Evolutionary conservation across 2,113 vertebrate species (phyloP), one percentile per base, ranked within the genome.

Genomic region (Pungitius pungitius): DNA sequence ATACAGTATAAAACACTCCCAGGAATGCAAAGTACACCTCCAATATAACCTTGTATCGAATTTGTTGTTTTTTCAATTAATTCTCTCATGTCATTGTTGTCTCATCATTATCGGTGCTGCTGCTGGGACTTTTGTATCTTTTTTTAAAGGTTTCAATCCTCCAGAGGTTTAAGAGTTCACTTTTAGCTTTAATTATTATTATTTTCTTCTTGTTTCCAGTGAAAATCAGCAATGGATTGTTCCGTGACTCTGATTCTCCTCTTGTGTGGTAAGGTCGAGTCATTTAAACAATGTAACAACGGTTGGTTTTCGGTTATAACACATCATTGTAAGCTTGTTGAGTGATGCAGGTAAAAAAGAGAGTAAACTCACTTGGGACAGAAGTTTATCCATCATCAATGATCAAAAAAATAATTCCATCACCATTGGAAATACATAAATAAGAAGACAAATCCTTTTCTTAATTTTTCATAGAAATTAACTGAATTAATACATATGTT

Each of bases 211-310:
- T 39, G 2, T 69, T 45, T 69, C 8, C 64, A 77, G 73, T 60
- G 2, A 65, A 62, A 60, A 35, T 20, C 59, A 42, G 24, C 65
- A 33, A 85, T 77, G 76, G 69, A 24, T 43, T 42, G 2, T 14
- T 20, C 17, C 12, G 8, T 26, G 39, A 20, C 33, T 26, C 8
- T 56, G 42, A 63, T 15, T 18, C 18, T 80, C n/a, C 14, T 80
- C 1, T 0, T 80, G 33, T 45, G 30, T 12, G 80, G 80, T 82
- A 45, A 64, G 59, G 13, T 24, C 20, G 8, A 47, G 27, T n/a
- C 12, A 7, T 54, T 40, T 54, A 4, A 15, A 18, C 40, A 2
- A 27, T 13, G 2, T 27, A 24, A 55, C 12, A 10, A 40, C 7
- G 9, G 8, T 64, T 35, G 37, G 56, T 58, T 56, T 10, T 8